Conservation (phyloP, 2,888 invertebrate species). For the Agrilus mali region DNA sequence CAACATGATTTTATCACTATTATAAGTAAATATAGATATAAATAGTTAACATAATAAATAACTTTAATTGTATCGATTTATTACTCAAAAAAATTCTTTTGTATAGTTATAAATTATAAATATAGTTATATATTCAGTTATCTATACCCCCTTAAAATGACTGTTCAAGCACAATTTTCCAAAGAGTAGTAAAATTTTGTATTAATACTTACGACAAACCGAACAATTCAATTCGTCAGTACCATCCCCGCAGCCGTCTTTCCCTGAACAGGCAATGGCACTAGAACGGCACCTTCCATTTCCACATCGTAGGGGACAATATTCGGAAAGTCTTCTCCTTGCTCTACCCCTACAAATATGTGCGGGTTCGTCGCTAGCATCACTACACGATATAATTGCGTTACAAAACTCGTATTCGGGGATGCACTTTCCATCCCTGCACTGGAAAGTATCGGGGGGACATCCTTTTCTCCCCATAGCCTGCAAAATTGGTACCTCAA, state of each 20-base stretch:
- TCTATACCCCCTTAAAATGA: too few relatives aligned
- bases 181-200: too few relatives aligned
- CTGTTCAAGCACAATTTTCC: too few relatives aligned
- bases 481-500: too few relatives aligned
- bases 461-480: constrained; percentile 40
- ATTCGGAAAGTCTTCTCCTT: constrained; percentile 37
- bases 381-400: constrained; percentile 70
- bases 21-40: too few relatives aligned
- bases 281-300: constrained; percentile 82
- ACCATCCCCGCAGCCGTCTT: constrained; percentile 85
- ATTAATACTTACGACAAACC: constrained; percentile 72
- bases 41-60: too few relatives aligned
- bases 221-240: constrained; percentile 75
- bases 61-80: too few relatives aligned
- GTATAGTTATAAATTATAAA: too few relatives aligned
- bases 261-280: constrained; percentile 79
- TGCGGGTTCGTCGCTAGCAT: constrained; percentile 83
- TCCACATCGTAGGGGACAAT: constrained; percentile 73
- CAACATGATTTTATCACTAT: too few relatives aligned
- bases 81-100: too few relatives aligned
- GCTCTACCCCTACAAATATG: constrained; percentile 56
- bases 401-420: constrained; percentile 89
- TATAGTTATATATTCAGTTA: too few relatives aligned
- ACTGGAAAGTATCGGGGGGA: constrained; percentile 72
- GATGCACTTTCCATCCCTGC: constrained; percentile 74